Percentiles rank a stretch among this genome's conserved stretches.
Conservation (phyloP, 2,888 invertebrate genomes). For the Agonum fuliginosum region DNA sequence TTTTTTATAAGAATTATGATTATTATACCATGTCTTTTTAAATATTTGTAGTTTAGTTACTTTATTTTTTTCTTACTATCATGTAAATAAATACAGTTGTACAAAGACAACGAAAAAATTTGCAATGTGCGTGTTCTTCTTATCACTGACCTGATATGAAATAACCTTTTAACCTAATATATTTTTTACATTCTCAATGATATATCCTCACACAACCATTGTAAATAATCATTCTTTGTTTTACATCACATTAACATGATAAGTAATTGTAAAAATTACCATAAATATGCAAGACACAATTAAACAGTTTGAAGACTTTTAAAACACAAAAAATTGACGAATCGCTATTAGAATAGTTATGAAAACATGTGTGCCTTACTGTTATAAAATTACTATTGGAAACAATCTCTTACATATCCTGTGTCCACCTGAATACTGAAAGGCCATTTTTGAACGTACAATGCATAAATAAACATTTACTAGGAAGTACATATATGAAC, state of each 20-base stretch:
- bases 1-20: too few relatives aligned
- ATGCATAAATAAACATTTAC: conserved; percentile 10
- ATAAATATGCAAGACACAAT: neutral
- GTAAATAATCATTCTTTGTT: conserved; percentile 28
- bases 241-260: conserved; percentile 6
- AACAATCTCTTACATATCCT: conserved; percentile 7
- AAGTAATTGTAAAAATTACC: conserved; percentile 1
- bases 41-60: too few relatives aligned
- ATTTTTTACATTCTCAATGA: neutral
- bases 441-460: conserved; percentile 2
- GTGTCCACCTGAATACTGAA: neutral
- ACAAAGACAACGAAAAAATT: conserved; percentile 12
- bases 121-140: conserved; percentile 29
- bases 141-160: conserved; percentile 12
- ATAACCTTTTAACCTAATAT: conserved; percentile 9
- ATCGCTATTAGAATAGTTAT: conserved; percentile 16
- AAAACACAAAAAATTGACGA: neutral
- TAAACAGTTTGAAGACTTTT: neutral
- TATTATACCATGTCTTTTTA: too few relatives aligned
- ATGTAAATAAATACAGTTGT: neutral
- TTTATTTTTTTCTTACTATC: neutral
- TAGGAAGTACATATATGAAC: conserved; percentile 22
- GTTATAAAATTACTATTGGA: conserved; percentile 39
- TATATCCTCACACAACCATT: neutral
- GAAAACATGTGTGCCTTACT: conserved; percentile 8